These are phyloP conservation scores for Heliconius congener DNA, from an alignment of 1,140 invertebrate species.

Conservation along the genomic window DNA sequence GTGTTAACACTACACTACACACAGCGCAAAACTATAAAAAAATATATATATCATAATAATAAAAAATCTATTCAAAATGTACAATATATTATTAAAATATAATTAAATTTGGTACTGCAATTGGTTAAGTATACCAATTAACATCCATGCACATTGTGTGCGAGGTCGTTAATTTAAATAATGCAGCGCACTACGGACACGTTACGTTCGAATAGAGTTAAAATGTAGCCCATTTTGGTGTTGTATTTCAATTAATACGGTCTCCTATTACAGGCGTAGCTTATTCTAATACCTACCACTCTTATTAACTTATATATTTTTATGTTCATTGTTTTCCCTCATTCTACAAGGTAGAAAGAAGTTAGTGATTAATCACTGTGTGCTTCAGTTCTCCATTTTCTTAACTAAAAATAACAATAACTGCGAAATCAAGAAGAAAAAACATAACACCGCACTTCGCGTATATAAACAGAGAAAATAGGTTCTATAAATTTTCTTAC, in stretches of 20 bases:
- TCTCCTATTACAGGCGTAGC: not conserved
- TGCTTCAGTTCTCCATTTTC: not conserved
- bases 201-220: not conserved
- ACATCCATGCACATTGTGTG: not conserved
- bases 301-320: too few species aligned
- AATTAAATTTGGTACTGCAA: not conserved
- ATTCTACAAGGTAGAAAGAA: not conserved
- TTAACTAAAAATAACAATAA: not conserved
- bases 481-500: not conserved
- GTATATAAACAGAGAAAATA: not conserved
- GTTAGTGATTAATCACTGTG: not conserved
- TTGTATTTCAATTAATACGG: not conserved
- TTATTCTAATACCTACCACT: not conserved
- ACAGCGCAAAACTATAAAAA: too few species aligned
- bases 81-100: not conserved
- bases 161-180: not conserved
- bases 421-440: too few species aligned
- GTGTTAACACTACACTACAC: too few species aligned
- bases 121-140: conserved; percentile 1
- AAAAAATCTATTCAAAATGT: not conserved
- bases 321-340: too few species aligned
- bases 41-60: too few species aligned
- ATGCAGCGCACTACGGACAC: not conserved
- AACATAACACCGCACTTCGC: too few species aligned
- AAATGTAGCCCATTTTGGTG: not conserved